These are phyloP conservation scores for Cheilosia grossa DNA, from an alignment of 2,888 invertebrate species.

Conservation along the genomic window DNA sequence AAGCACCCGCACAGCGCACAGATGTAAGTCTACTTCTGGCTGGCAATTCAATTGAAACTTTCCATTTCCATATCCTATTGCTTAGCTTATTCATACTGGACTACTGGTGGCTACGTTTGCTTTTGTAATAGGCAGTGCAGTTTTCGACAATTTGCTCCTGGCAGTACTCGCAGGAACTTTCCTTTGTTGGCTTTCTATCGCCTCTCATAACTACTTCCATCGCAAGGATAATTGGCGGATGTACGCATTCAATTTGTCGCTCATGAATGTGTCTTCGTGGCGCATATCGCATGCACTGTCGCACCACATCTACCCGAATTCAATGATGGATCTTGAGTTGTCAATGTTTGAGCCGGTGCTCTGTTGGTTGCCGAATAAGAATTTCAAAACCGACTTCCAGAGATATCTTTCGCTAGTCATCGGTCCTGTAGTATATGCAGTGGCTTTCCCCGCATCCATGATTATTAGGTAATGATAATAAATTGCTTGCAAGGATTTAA, in stretches of 20 bases:
- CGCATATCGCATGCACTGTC: slow-evolving; percentile 90
- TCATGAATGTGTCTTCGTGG: slow-evolving; percentile 87
- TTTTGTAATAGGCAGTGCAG: slow-evolving; percentile 81
- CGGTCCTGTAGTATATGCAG: slow-evolving; percentile 82
- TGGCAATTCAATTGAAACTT: not conserved
- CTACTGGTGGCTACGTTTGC: slow-evolving; percentile 81
- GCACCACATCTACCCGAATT: slow-evolving; percentile 92
- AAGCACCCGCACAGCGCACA: slow-evolving; percentile 79
- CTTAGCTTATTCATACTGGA: slow-evolving; percentile 81
- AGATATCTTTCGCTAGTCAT: slow-evolving; percentile 85
- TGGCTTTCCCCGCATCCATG: slow-evolving; percentile 79
- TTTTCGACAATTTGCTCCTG: slow-evolving; percentile 79
- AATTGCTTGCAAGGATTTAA: not conserved
- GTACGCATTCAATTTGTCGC: slow-evolving; percentile 89
- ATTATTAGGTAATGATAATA: slow-evolving; percentile 78
- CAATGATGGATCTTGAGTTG: slow-evolving; percentile 89
- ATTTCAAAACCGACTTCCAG: slow-evolving; percentile 84
- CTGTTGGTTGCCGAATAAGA: slow-evolving; percentile 86
- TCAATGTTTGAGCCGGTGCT: slow-evolving; percentile 88
- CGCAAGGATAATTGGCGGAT: slow-evolving; percentile 90
- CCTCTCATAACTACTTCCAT: slow-evolving; percentile 91
- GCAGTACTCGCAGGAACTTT: slow-evolving; percentile 84
- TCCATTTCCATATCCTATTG: not conserved
- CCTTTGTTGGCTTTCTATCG: slow-evolving; percentile 85
- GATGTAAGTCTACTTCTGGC: slow-evolving; percentile 79